Evolutionary conservation across 1,140 invertebrate genomes (phyloP).

Genomic region (Lordiphosa stackelbergi): DNA sequence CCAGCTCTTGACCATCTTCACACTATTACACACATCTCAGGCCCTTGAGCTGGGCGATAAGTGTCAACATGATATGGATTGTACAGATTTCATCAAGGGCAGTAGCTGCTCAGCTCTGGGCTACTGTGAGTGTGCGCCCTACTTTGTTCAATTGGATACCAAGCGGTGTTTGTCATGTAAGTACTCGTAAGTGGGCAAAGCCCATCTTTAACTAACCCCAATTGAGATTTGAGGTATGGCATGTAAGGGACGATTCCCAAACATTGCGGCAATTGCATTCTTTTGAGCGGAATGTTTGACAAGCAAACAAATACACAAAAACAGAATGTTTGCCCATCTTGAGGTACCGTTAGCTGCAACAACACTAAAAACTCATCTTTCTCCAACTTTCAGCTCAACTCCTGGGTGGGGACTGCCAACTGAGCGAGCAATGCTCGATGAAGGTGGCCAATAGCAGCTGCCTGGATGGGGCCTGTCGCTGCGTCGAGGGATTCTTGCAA

Average conservation of each 20-base stretch:
- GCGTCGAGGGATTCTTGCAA: conserved; percentile 88
- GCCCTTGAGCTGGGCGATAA: conserved; percentile 62
- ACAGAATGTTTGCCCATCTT: conserved; percentile 18
- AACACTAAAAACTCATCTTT: conserved; percentile 11
- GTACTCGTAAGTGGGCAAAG: conserved; percentile 67
- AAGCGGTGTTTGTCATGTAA: conserved; percentile 84
- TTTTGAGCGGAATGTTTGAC: too few species aligned
- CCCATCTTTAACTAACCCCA: conserved; percentile 64
- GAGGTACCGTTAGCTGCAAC: conserved; percentile 41
- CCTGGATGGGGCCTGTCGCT: conserved; percentile 85
- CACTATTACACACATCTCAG: conserved; percentile 33
- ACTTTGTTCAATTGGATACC: conserved; percentile 82
- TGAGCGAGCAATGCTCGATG: conserved; percentile 86
- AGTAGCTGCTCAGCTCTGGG: conserved; percentile 77
- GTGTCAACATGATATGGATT: conserved; percentile 77
- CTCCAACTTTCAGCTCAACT: conserved; percentile 80
- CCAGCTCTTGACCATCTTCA: conserved; percentile 48
- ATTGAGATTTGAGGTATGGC: conserved; percentile 8
- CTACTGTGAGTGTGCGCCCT: conserved; percentile 82
- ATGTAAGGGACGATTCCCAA: too few species aligned
- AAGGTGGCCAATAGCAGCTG: conserved; percentile 89
- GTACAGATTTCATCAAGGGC: conserved; percentile 76
- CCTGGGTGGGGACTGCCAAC: conserved; percentile 85
- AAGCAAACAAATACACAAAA: not conserved
- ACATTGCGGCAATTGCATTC: conserved; percentile 7